phyloP scores from a whole-genome alignment of 2,797 vertebrate genomes.

The Vespertilio murinus region DNA sequence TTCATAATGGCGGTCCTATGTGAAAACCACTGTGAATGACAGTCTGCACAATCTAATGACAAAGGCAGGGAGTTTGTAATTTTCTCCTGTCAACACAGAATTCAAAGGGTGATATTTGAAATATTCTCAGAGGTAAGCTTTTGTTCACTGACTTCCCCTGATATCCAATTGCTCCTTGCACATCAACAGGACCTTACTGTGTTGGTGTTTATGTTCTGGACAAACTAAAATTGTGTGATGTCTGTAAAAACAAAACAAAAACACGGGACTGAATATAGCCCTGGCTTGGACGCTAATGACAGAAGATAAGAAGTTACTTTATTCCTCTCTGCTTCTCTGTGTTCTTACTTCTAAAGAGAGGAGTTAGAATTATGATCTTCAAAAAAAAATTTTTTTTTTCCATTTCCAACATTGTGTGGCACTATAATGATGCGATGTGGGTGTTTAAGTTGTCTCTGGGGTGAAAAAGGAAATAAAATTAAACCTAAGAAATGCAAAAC shows the following conservation, averaged over 20 bases:
- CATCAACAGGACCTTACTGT: not conserved
- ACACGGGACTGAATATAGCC: not conserved
- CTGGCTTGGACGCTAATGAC: not conserved
- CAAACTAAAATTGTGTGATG: not conserved
- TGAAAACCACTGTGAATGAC: not conserved
- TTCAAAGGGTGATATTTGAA: not conserved
- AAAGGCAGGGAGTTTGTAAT: not conserved
- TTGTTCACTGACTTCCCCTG: not conserved
- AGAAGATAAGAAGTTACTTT: not conserved
- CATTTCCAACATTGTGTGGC: not conserved
- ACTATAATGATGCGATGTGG: not conserved
- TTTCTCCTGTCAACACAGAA: not conserved
- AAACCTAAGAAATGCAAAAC: not conserved
- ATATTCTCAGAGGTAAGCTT: not conserved
- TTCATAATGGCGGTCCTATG: not conserved
- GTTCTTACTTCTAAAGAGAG: not conserved
- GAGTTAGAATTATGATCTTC: not conserved
- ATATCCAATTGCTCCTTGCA: not conserved
- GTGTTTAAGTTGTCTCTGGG: not conserved
- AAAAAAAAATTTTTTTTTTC: not conserved
- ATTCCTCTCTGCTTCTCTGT: not conserved
- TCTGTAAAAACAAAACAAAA: not conserved
- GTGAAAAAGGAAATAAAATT: conserved; percentile 38
- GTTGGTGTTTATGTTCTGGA: not conserved
- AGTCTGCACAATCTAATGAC: not conserved